Conservation (phyloP, 2,888 invertebrate genomes). For the Spilarctia lutea region DNA sequence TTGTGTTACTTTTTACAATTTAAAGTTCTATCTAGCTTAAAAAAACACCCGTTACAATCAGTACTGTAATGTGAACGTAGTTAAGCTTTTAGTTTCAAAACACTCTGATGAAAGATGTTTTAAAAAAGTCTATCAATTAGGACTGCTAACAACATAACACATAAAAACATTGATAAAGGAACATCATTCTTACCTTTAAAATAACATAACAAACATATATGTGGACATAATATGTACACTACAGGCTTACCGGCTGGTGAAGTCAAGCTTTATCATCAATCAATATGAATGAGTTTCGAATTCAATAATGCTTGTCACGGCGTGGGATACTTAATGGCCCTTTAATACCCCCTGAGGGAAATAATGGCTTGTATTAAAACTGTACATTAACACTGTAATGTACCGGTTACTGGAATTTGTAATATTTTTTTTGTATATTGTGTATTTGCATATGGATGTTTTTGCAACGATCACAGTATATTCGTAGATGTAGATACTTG, state of each 20-base stretch:
- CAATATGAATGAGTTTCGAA: conserved; percentile 45
- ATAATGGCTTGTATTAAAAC: conserved; percentile 42
- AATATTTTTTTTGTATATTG: not conserved
- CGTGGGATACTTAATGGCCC: conserved; percentile 38
- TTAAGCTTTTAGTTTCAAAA: not conserved
- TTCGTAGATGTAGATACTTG: not conserved
- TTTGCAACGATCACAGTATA: not conserved
- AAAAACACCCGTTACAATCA: too few species aligned
- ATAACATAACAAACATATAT: not conserved
- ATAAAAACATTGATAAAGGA: not conserved
- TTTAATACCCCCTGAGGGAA: conserved; percentile 28
- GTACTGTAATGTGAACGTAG: not conserved
- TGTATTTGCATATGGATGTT: not conserved
- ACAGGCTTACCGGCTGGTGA: conserved; percentile 9
- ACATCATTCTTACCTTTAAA: not conserved
- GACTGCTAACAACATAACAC: not conserved
- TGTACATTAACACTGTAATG: conserved; percentile 17
- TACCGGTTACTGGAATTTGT: not conserved
- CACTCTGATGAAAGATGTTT: not conserved
- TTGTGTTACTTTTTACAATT: too few species aligned
- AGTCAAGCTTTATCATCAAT: conserved; percentile 38
- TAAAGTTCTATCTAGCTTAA: too few species aligned
- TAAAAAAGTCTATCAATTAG: not conserved
- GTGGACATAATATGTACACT: not conserved
- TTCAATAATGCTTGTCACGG: conserved; percentile 43